These are phyloP conservation scores for Etheostoma cragini DNA, from an alignment of 2,113 vertebrate genomes.

Conservation along the genomic window DNA sequence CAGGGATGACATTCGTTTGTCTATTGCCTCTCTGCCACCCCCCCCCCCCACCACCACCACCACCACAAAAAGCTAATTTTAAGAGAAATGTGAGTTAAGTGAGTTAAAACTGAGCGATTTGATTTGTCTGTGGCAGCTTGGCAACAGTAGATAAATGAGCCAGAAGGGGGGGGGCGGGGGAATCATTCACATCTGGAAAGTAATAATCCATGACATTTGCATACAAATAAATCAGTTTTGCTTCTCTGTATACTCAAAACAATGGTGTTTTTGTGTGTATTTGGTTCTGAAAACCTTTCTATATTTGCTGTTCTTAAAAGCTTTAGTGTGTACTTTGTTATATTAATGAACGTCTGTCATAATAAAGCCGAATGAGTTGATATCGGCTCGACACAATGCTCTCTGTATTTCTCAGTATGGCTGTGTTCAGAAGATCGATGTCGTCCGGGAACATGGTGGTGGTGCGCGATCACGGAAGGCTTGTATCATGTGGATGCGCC, in stretches of 20 bases:
- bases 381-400: too few species aligned
- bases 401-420: too few species aligned
- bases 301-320: neutral
- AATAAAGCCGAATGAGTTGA: too few species aligned
- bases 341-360: too few species aligned
- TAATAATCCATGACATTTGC: conserved; percentile 7
- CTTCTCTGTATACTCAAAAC: neutral
- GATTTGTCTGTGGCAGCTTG: neutral
- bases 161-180: rapidly evolving
- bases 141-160: neutral
- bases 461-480: too few species aligned
- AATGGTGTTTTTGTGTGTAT: neutral
- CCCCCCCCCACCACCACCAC: neutral
- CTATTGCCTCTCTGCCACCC: neutral
- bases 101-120: neutral
- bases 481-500: too few species aligned
- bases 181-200: conserved; percentile 1
- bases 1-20: conserved; percentile 1
- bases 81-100: conserved; percentile 22
- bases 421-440: too few species aligned
- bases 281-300: neutral
- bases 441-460: too few species aligned
- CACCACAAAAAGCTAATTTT: neutral
- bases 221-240: conserved; percentile 9
- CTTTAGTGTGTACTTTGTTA: too few species aligned